phyloP scores from a whole-genome alignment of 2,113 vertebrate species.

The Danio rerio region DNA sequence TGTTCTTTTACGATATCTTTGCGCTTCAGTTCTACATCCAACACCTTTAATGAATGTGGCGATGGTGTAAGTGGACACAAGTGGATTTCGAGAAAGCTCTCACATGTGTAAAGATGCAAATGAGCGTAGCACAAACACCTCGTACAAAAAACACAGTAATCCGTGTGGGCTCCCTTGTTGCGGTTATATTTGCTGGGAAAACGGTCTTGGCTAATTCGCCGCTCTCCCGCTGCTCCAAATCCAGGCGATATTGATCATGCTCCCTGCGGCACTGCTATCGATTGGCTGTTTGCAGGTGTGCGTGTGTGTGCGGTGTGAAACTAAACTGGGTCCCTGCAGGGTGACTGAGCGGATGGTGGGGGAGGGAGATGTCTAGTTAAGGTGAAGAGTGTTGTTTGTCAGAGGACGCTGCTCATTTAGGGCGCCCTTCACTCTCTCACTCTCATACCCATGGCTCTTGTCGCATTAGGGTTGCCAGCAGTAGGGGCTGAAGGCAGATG shows the following conservation, averaged over 20 bases:
- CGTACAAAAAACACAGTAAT: neutral
- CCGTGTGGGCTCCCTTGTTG: constrained; percentile 17
- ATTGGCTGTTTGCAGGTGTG: constrained; percentile 49
- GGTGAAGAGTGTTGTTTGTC: constrained; percentile 56
- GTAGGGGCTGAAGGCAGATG: constrained; percentile 32
- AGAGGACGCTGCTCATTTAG: constrained; percentile 49
- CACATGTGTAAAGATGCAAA: neutral
- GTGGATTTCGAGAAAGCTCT: neutral
- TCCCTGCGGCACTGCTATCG: constrained; percentile 51
- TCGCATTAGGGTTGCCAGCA: constrained; percentile 17
- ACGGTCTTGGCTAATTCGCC: constrained; percentile 58
- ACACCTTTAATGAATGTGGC: constrained; percentile 29
- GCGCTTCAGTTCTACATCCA: constrained; percentile 1
- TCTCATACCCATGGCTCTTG: neutral
- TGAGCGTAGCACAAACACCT: constrained; percentile 3
- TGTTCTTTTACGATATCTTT: neutral
- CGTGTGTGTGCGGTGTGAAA: constrained; percentile 15
- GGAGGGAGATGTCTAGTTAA: constrained; percentile 27
- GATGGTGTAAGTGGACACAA: neutral
- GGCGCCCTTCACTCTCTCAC: constrained; percentile 37
- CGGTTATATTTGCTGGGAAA: constrained; percentile 20
- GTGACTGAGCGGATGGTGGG: constrained; percentile 27
- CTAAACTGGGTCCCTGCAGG: constrained; percentile 40
- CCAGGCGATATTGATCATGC: constrained; percentile 54
- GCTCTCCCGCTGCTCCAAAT: constrained; percentile 52